Conservation (phyloP, 2,113 vertebrate species). For the Dermatemys mawii region DNA sequence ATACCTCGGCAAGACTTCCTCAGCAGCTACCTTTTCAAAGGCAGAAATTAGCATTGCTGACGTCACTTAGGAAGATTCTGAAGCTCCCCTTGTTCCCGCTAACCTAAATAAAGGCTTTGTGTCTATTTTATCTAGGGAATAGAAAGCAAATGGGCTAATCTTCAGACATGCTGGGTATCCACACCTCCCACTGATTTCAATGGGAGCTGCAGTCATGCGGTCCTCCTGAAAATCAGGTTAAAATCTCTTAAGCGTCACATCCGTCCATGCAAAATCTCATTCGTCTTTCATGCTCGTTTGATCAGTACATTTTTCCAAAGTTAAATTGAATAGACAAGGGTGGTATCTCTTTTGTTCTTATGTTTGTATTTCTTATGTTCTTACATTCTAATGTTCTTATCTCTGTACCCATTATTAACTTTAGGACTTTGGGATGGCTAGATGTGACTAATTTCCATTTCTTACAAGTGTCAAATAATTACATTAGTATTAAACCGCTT, state of each 20-base stretch:
- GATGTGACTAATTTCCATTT: background rate
- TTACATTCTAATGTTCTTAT: no score
- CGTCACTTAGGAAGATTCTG: background rate
- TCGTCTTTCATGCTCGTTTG: background rate
- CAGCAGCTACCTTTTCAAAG: background rate
- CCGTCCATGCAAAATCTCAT: background rate
- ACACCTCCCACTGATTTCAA: background rate
- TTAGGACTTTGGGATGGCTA: fast-evolving
- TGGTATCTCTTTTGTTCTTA: background rate
- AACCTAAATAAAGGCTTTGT: background rate
- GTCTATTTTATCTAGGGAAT: background rate
- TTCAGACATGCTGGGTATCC: background rate
- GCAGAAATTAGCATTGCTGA: background rate
- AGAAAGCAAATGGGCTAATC: background rate
- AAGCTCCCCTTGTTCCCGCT: background rate
- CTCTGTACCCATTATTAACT: background rate
- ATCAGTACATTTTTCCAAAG: background rate
- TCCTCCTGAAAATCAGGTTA: background rate
- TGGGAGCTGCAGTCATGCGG: background rate
- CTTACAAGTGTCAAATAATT: fast-evolving
- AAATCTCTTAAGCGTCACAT: background rate
- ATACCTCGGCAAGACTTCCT: background rate
- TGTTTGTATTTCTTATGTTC: no score
- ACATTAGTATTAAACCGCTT: fast-evolving
- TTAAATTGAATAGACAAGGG: background rate